These are phyloP conservation scores for Poecilia picta DNA, from an alignment of 2,797 vertebrate species.

Conservation along the genomic window DNA sequence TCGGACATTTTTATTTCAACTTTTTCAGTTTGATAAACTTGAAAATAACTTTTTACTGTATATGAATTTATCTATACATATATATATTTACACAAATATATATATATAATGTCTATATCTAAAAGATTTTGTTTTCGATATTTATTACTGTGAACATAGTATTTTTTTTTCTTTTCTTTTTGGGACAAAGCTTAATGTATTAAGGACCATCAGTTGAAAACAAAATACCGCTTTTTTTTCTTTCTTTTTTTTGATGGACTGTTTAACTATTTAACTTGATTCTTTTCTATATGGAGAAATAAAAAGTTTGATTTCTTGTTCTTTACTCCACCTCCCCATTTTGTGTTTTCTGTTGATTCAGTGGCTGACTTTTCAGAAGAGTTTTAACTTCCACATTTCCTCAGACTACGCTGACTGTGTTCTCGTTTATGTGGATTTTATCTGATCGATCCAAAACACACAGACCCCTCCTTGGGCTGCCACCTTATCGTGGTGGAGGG, in stretches of 20 bases:
- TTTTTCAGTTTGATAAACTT: slow-evolving; percentile 89
- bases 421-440: not conserved
- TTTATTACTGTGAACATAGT: slow-evolving; percentile 97
- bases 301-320: slow-evolving; percentile 82
- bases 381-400: not conserved
- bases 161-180: slow-evolving; percentile 80
- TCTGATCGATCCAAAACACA: not conserved
- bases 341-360: not conserved
- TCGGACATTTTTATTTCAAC: slow-evolving; percentile 85
- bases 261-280: slow-evolving; percentile 83
- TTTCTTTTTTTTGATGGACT: slow-evolving; percentile 70
- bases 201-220: slow-evolving; percentile 78
- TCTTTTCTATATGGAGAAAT: slow-evolving; percentile 82
- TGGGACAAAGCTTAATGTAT: slow-evolving; percentile 80
- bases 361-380: not conserved
- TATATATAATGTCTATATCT: slow-evolving; percentile 88
- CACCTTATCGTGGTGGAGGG: too few relatives aligned
- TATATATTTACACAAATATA: slow-evolving; percentile 70
- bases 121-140: slow-evolving; percentile 87
- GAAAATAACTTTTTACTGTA: slow-evolving; percentile 87
- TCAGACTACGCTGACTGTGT: not conserved
- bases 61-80: slow-evolving; percentile 74
- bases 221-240: slow-evolving; percentile 67
- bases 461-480: too few relatives aligned
- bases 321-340: slow-evolving; percentile 45